Evolutionary conservation across 2,113 vertebrate species (phyloP).

Genomic region (Psophia crepitans): DNA sequence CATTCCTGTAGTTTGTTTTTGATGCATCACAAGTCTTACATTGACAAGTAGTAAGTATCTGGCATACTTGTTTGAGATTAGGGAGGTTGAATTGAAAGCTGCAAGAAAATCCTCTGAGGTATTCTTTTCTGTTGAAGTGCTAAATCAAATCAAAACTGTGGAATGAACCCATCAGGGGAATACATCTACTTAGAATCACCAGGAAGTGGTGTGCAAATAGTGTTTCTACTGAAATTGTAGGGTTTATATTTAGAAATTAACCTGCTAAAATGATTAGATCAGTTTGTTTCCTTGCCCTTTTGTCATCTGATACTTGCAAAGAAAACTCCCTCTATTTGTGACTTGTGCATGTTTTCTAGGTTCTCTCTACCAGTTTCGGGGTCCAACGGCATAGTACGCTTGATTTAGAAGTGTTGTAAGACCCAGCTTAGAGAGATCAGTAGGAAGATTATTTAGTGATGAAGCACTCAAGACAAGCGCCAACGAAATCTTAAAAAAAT

Average conservation of each 20-base stretch:
- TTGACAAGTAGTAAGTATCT: background rate
- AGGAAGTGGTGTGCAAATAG: background rate
- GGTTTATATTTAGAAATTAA: background rate
- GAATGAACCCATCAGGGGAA: background rate
- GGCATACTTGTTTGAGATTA: background rate
- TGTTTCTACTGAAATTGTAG: background rate
- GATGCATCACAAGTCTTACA: background rate
- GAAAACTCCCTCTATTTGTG: background rate
- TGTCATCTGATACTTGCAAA: background rate
- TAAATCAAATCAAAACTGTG: background rate
- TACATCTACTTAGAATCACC: background rate
- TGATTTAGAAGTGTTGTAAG: background rate
- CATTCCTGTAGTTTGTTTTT: background rate
- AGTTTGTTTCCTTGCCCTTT: background rate
- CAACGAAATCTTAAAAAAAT: background rate
- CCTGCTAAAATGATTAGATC: background rate
- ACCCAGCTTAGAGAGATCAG: background rate
- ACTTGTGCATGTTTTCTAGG: background rate
- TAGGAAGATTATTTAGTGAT: background rate
- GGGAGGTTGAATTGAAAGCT: background rate
- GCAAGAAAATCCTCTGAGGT: background rate
- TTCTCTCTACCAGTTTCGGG: background rate
- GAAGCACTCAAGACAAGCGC: background rate
- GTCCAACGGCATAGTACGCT: accelerated
- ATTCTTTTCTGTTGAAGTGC: background rate